Evolutionary conservation across 2,888 invertebrate species (phyloP).

Genomic region (Alloplasta piceator): DNA sequence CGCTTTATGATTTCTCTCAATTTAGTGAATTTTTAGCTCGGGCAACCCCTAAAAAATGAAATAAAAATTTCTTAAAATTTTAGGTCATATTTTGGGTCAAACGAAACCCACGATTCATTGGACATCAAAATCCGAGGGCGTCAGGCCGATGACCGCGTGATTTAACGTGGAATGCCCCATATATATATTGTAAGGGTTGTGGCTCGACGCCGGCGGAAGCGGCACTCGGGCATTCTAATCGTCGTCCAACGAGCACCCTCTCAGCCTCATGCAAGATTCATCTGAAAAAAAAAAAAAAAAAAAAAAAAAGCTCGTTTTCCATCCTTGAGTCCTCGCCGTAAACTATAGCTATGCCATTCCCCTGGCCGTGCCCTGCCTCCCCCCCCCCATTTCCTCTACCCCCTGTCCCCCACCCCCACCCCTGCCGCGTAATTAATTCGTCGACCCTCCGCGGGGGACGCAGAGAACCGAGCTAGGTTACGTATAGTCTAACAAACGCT

Average conservation of each 20-base stretch:
- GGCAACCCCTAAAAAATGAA: too few species aligned
- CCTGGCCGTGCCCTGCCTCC: background rate
- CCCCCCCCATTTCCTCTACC: constrained; percentile 16
- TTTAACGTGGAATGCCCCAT: too few species aligned
- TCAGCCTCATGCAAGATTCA: constrained; percentile 65
- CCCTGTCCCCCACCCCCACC: background rate
- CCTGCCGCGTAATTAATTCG: constrained; percentile 62
- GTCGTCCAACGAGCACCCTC: constrained; percentile 52
- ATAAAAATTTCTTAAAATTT: too few species aligned
- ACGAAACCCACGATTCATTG: too few species aligned
- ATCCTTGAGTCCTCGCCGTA: constrained; percentile 35
- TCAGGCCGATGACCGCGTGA: too few species aligned
- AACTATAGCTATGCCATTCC: constrained; percentile 50
- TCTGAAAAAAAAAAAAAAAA: constrained; percentile 45
- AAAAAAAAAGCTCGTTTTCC: constrained; percentile 30
- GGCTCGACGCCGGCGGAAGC: constrained; percentile 37
- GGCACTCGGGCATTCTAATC: constrained; percentile 66
- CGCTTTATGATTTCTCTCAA: too few species aligned
- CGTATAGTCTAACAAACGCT: constrained; percentile 18
- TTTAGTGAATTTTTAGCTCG: too few species aligned
- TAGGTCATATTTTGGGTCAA: too few species aligned
- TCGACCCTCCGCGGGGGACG: constrained; percentile 40
- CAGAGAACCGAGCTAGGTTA: constrained; percentile 30
- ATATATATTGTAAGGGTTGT: too few species aligned
- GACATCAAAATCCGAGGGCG: too few species aligned